phyloP scores from a whole-genome alignment of 2,113 vertebrate species.

The Hucho hucho region DNA sequence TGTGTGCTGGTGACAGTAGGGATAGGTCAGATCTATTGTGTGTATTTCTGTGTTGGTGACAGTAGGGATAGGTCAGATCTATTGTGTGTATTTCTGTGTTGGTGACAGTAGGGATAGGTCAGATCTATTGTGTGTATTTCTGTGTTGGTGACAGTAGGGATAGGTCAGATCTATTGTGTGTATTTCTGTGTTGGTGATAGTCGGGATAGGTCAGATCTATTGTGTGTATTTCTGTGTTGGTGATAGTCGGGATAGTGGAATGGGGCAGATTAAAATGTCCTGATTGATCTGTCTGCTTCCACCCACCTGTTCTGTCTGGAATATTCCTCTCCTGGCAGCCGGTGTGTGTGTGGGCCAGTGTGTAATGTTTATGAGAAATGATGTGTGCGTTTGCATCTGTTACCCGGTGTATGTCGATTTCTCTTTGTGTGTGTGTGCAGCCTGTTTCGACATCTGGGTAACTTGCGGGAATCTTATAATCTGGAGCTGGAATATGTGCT shows the following conservation, averaged over 20 bases:
- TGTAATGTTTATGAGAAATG: constrained; percentile 19
- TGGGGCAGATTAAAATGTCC: constrained; percentile 59
- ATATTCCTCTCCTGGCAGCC: constrained; percentile 61
- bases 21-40: neutral
- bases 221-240: too few relatives aligned
- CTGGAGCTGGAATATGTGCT: constrained; percentile 75
- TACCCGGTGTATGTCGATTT: too few relatives aligned
- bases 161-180: neutral
- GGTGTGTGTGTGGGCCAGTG: constrained; percentile 4
- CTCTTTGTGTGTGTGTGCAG: constrained; percentile 56
- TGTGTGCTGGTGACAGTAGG: neutral
- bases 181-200: constrained; percentile 9
- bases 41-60: constrained; percentile 15
- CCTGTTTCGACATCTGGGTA: constrained; percentile 72
- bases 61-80: neutral
- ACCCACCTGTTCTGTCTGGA: constrained; percentile 75
- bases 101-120: neutral
- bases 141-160: neutral
- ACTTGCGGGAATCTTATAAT: constrained; percentile 79
- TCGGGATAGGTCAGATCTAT: too few relatives aligned
- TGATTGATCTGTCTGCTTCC: constrained; percentile 67
- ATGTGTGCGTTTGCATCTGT: constrained; percentile 53
- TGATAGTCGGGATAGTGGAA: neutral
- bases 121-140: too few relatives aligned
- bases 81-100: too few relatives aligned